These are phyloP conservation scores for Synanthedon myopaeformis DNA, from an alignment of 2,888 invertebrate species.

Conservation along the genomic window DNA sequence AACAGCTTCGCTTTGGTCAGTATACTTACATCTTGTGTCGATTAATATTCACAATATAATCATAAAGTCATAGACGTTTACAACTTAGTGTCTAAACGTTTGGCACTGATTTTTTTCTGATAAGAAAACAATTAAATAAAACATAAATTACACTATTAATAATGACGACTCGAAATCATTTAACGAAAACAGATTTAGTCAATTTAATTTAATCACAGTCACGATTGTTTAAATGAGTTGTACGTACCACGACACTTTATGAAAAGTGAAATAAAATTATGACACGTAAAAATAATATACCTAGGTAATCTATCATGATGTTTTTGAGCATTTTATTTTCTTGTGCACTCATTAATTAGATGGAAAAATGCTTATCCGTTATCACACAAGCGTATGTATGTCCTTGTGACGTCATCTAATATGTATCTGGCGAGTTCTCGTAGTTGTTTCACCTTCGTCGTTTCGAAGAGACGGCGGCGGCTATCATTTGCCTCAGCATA, in stretches of 20 bases:
- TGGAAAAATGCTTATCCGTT: constrained; percentile 29
- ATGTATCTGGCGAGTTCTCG: constrained; percentile 22
- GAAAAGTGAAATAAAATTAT: constrained; percentile 49
- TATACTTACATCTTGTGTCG: constrained; percentile 20
- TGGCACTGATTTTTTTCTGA: constrained; percentile 54
- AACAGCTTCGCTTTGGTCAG: constrained; percentile 54
- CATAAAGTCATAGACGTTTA: constrained; percentile 57
- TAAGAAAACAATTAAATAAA: constrained; percentile 41
- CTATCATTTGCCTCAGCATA: constrained; percentile 90
- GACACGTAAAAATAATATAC: constrained; percentile 64
- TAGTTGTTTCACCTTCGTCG: constrained; percentile 75
- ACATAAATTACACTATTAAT: constrained; percentile 40
- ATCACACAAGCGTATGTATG: constrained; percentile 43
- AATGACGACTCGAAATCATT: constrained; percentile 38
- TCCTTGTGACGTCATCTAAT: constrained; percentile 44
- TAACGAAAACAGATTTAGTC: constrained; percentile 38
- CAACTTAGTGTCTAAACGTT: constrained; percentile 60
- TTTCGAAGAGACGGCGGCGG: constrained; percentile 80
- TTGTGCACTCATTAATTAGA: constrained; percentile 38
- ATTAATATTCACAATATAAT: constrained; percentile 46
- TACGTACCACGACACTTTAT: constrained; percentile 55
- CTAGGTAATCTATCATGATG: constrained; percentile 60
- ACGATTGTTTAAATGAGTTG: constrained; percentile 51
- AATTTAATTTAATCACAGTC: constrained; percentile 64
- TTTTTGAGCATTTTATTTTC: constrained; percentile 60